These are phyloP conservation scores for Ctenochaetus hawaiiensis DNA, from an alignment of 2,797 vertebrate genomes.

Conservation along the genomic window DNA sequence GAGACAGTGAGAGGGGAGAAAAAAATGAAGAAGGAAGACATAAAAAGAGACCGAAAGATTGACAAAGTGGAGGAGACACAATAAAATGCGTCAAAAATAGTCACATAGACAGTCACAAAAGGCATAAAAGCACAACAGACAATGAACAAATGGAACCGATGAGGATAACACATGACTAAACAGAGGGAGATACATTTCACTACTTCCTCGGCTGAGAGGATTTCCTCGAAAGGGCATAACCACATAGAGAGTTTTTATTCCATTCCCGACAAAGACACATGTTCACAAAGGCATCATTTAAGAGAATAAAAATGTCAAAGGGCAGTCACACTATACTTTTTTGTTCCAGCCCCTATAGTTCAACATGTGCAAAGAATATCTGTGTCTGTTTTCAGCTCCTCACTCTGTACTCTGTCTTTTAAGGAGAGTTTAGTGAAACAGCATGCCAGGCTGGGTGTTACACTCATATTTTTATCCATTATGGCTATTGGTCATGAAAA, in stretches of 20 bases:
- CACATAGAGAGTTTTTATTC: slow-evolving; percentile 33
- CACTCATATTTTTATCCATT: slow-evolving; percentile 5
- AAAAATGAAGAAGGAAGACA: slow-evolving; percentile 34
- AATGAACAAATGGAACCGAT: slow-evolving; percentile 7
- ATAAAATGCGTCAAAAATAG: slow-evolving; percentile 34
- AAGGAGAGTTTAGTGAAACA: background rate
- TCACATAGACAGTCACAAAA: slow-evolving; percentile 21
- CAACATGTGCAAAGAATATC: background rate
- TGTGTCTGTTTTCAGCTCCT: slow-evolving; percentile 1
- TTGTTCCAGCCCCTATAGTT: background rate
- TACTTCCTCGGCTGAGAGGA: slow-evolving; percentile 20
- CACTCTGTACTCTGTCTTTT: background rate
- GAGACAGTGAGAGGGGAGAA: slow-evolving; percentile 9
- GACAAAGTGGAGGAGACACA: slow-evolving; percentile 33
- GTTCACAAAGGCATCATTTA: slow-evolving; percentile 44
- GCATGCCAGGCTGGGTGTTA: background rate
- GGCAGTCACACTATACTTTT: slow-evolving; percentile 23
- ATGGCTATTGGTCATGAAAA: background rate
- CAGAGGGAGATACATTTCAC: slow-evolving; percentile 34
- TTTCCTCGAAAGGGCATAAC: slow-evolving; percentile 60
- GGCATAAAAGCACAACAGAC: slow-evolving; percentile 24
- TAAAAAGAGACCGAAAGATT: slow-evolving; percentile 43
- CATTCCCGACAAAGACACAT: slow-evolving; percentile 12
- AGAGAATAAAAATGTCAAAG: background rate
- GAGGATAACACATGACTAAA: slow-evolving; percentile 50